Percentiles rank a stretch among this genome's conserved stretches.
These are phyloP conservation scores for Xylota sylvarum DNA, from an alignment of 2,888 invertebrate species.

Conservation along the genomic window DNA sequence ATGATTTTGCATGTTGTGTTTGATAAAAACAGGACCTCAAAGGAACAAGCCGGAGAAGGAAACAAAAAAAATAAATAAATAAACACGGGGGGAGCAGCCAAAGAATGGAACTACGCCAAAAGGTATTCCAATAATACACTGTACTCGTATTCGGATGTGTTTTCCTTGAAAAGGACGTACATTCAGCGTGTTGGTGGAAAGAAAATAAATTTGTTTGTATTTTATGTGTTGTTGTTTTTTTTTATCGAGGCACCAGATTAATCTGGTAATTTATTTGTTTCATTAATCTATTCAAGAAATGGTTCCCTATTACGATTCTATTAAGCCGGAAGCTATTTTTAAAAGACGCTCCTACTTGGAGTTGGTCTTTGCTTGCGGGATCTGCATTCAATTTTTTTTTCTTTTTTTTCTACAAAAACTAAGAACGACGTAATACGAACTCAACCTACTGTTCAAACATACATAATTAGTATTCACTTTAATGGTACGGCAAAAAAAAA, in stretches of 20 bases:
- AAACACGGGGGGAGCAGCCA: background rate
- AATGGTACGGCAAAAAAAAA: background rate
- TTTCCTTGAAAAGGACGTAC: slow-evolving; percentile 1
- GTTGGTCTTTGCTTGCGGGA: background rate
- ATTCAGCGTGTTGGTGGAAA: background rate
- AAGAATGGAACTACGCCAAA: background rate
- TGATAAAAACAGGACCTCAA: slow-evolving; percentile 34
- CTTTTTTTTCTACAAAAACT: background rate
- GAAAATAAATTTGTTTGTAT: slow-evolving; percentile 9
- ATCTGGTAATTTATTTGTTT: slow-evolving; percentile 39
- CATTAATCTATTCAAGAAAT: slow-evolving; percentile 16
- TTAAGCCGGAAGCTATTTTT: background rate
- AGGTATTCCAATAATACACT: slow-evolving; percentile 5
- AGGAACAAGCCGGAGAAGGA: background rate
- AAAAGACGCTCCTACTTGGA: background rate
- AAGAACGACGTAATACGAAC: background rate
- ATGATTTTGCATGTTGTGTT: slow-evolving; percentile 60
- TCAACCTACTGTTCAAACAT: too few relatives aligned
- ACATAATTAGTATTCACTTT: too few relatives aligned
- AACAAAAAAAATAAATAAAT: slow-evolving; percentile 25
- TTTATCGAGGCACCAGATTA: slow-evolving; percentile 15
- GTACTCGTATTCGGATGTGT: background rate
- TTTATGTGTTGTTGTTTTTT: background rate
- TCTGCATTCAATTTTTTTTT: background rate
- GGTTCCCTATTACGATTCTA: background rate